phyloP scores from a whole-genome alignment of 1,140 invertebrate species.

The Archivesica marissinica region DNA sequence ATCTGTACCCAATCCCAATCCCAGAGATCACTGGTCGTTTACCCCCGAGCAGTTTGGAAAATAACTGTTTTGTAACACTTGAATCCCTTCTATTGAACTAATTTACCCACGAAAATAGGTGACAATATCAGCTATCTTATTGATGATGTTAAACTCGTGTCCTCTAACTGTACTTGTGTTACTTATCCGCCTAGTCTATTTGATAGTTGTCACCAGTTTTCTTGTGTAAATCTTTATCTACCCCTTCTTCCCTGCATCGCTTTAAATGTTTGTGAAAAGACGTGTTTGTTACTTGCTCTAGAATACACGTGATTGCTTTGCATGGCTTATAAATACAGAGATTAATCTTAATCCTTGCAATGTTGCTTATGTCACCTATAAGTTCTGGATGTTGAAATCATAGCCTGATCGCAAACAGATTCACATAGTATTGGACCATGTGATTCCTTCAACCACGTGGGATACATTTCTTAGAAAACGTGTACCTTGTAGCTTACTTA shows the following conservation, averaged over 20 bases:
- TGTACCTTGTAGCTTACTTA: no score
- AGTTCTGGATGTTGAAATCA: neutral
- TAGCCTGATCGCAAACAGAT: neutral
- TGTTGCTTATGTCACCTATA: neutral
- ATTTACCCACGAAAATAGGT: neutral
- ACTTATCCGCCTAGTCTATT: no score
- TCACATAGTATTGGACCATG: no score
- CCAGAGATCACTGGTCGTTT: neutral
- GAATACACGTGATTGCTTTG: neutral
- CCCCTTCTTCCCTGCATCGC: neutral
- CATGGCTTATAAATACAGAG: neutral
- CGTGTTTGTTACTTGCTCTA: neutral
- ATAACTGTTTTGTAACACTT: neutral
- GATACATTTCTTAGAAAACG: no score
- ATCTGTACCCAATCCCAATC: neutral
- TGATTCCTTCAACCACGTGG: no score
- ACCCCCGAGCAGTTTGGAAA: neutral
- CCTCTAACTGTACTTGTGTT: neutral
- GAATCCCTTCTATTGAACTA: neutral
- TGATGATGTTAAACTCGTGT: neutral
- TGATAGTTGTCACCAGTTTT: constrained; percentile 8
- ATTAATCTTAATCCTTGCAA: neutral
- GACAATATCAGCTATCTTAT: neutral
- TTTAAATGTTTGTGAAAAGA: constrained; percentile 30
- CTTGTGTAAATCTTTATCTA: neutral